A percentile compares a stretch with the other conserved stretches of the same genome.
phyloP scores from a whole-genome alignment of 1,140 invertebrate species.

The Drosophila subpulchrella region DNA sequence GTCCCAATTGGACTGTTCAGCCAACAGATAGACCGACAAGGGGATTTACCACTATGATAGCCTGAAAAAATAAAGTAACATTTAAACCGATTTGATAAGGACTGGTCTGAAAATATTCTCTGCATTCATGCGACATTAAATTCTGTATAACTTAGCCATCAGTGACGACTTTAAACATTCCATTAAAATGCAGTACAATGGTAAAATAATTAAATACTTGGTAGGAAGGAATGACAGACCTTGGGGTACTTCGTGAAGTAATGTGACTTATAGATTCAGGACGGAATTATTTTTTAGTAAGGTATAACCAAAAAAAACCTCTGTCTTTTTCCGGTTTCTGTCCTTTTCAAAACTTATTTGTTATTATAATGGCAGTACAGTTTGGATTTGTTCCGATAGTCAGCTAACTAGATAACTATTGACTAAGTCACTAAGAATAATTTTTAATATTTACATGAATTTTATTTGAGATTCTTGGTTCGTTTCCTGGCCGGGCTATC shows the following conservation, averaged over 20 bases:
- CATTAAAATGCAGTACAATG: constrained; percentile 2
- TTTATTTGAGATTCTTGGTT: too few relatives aligned
- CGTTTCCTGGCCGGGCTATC: too few relatives aligned
- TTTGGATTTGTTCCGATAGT: too few relatives aligned
- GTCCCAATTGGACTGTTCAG: constrained; percentile 13
- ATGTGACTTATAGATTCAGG: too few relatives aligned
- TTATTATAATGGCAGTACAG: too few relatives aligned
- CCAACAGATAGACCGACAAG: background rate
- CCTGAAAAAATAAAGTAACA: background rate
- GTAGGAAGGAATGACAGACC: background rate
- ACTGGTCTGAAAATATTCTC: background rate
- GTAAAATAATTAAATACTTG: background rate
- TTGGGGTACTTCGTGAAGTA: background rate
- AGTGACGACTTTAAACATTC: constrained; percentile 8
- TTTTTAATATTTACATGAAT: too few relatives aligned
- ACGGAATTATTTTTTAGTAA: too few relatives aligned
- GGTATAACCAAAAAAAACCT: too few relatives aligned
- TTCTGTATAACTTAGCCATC: constrained; percentile 44
- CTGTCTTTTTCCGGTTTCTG: too few relatives aligned
- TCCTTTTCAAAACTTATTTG: too few relatives aligned
- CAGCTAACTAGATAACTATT: too few relatives aligned
- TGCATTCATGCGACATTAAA: constrained; percentile 55
- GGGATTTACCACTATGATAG: background rate
- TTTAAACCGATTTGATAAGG: background rate
- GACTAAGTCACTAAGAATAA: too few relatives aligned